Evolutionary conservation across 53 echinoderm and acorn worm species (phyloP), one percentile per base, ranked within the genome.

Genomic region (Antedon mediterranea): DNA sequence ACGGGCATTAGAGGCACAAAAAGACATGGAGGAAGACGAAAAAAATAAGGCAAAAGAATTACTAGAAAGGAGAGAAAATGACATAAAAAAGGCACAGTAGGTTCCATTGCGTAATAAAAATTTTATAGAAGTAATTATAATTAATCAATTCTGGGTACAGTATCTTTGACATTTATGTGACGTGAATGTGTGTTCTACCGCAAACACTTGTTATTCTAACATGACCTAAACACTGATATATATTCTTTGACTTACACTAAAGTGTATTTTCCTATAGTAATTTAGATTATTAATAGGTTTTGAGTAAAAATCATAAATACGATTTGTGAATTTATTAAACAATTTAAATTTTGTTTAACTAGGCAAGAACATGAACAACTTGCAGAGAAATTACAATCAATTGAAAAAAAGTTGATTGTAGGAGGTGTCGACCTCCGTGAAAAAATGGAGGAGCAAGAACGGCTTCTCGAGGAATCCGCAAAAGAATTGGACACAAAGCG

Each of bases 11-110:
- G 91, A 94, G 75, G 85, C 85, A 27, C 91, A 85, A 76, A 94
- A 94, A 34, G 95, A 89, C 85, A 94, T 94, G 91, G 95, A 91
- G 73, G 85, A 85, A 78, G 95, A 94, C 33, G 95, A 94, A 74
- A 89, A 78, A 79, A 91, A 94, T 75, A 89, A 79, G 43, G 95
- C 87, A 0, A 72, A 91, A 43, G 72, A 30, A 13, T 87, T 89
- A 82, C 82, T 94, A 31, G 85, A 91, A 72, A 87, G 89, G 29
- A 77, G 94, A 74, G 95, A 94, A 71, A 87, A 83, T 80, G 91
- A 94, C 30, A 82, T 94, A 14, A 87, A 81, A 34, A 89, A 87
- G 75, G 91, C 95, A 43, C 89, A 91, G 95, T 94, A 78, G 91
- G 94, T 79, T n/a, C n/a, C n/a, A n/a, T 32, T 15, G 28, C 0